Percentiles rank a stretch among this genome's conserved stretches.
phyloP scores from a whole-genome alignment of 2,888 invertebrate genomes.

The Serrognathus titanus region DNA sequence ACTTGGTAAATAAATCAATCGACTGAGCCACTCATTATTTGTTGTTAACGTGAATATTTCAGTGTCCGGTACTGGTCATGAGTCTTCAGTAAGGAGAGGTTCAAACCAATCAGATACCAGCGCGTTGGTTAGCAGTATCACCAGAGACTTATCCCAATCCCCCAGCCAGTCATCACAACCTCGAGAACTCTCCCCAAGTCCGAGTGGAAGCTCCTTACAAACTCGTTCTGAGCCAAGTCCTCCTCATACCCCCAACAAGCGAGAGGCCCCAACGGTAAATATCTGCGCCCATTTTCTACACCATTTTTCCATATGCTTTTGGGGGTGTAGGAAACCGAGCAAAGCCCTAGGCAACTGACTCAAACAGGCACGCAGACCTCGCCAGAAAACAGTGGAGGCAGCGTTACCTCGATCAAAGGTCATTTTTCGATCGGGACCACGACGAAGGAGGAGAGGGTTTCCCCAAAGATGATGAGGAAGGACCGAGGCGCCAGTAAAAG shows the following conservation, averaged over 20 bases:
- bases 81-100: slow-evolving; percentile 51
- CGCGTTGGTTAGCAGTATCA: slow-evolving; percentile 59
- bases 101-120: slow-evolving; percentile 61
- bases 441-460: slow-evolving; percentile 54
- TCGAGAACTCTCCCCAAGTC: slow-evolving; percentile 54
- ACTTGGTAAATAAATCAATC: slow-evolving; percentile 46
- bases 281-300: background rate
- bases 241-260: slow-evolving; percentile 50
- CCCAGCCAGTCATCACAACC: slow-evolving; percentile 53
- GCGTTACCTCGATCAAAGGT: slow-evolving; percentile 42
- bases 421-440: slow-evolving; percentile 61
- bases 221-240: slow-evolving; percentile 54
- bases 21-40: background rate
- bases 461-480: slow-evolving; percentile 56
- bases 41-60: background rate
- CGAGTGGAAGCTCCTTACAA: slow-evolving; percentile 54
- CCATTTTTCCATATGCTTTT: background rate
- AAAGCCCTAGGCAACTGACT: slow-evolving; percentile 50
- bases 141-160: slow-evolving; percentile 60
- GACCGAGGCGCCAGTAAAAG: slow-evolving; percentile 52
- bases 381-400: slow-evolving; percentile 53
- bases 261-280: slow-evolving; percentile 27
- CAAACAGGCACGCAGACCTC: slow-evolving; percentile 71
- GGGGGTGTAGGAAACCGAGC: slow-evolving; percentile 41
- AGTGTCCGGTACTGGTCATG: slow-evolving; percentile 48